Conservation (phyloP, 2,113 vertebrate species). For the Hemichromis elongatus region DNA sequence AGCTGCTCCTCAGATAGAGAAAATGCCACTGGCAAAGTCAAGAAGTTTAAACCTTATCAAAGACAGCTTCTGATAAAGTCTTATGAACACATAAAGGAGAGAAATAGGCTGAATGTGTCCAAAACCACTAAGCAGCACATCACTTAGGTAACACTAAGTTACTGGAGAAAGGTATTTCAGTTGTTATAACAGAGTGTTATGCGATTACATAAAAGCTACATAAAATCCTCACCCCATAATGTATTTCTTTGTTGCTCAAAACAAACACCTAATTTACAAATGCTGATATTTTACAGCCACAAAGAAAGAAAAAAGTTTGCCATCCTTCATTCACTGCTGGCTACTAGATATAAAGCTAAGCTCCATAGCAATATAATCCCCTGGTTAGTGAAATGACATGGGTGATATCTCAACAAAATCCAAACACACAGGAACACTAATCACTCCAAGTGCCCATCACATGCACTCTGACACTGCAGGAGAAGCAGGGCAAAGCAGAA, state of each 20-base stretch:
- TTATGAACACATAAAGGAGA: background rate
- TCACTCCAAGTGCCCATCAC: constrained; percentile 57
- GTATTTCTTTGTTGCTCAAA: background rate
- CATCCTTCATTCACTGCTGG: constrained; percentile 18
- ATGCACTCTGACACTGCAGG: constrained; percentile 49
- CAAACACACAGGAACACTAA: constrained; percentile 56
- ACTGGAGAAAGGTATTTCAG: background rate
- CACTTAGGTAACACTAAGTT: background rate
- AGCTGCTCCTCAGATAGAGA: constrained; percentile 31
- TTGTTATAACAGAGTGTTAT: background rate
- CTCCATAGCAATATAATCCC: constrained; percentile 31
- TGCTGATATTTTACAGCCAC: background rate
- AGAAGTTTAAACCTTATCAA: constrained; percentile 44
- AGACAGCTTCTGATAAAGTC: constrained; percentile 18
- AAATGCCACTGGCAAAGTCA: constrained; percentile 47
- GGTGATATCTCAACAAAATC: constrained; percentile 48
- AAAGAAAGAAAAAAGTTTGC: background rate
- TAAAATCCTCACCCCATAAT: background rate
- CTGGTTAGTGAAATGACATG: constrained; percentile 36
- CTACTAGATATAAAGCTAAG: background rate
- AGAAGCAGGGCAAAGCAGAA: constrained; percentile 15
- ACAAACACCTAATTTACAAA: background rate
- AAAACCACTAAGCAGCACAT: background rate
- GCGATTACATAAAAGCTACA: background rate
- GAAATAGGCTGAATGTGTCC: background rate